Base-by-base conservation (phyloP, 2,113 vertebrate genomes). In the Barnardius zonarius region DNA sequence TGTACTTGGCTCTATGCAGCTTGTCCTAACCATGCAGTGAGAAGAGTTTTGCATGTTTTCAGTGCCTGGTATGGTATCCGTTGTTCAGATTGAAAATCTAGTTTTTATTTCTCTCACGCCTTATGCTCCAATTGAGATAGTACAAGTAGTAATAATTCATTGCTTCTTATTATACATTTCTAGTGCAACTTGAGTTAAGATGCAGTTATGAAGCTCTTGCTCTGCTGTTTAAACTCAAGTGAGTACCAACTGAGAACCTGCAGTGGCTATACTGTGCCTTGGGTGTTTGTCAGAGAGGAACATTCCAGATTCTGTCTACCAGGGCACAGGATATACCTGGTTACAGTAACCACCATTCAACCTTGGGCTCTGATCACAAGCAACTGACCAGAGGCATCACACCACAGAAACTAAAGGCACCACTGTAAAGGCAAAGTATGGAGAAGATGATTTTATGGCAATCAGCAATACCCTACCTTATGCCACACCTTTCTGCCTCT, bases 331-430 rank as follows among this genome's bases (percentile, higher is more conserved):
- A 31, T 3, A 46, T 17, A 44, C 17, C 8, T 63, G 79, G 68
- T 72, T 84, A 43, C 80, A 55, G 37, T 63, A 92, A 74, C 61
- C 63, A 83, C 75, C 27, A 16, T 63, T 83, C 46, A 78, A 0
- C 35, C 27, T 63, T 63, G 68, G 73, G 51, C 68, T 92, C 59
- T 86, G 59, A 59, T 46, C 59, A 67, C 79, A 46, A 48, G 46
- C 78, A 43, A 27, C 28, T 19, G 35, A 78, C 41, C 67, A 77
- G 52, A 76, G 59, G 15, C 68, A 25, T 48, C 54, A 49, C 55
- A 83, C 59, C 39, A 41, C 70, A 22, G 59, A 77, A 85, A 83
- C 18, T 46, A 66, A 95, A 96, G 95, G 96, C 92, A 96, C 92
- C 80, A 46, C 86, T 95, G 52, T 92, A 73, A 93, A 84, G 92